Evolutionary conservation across 2,113 vertebrate species (phyloP).

Genomic region (Lethenteron camtschaticum): DNA sequence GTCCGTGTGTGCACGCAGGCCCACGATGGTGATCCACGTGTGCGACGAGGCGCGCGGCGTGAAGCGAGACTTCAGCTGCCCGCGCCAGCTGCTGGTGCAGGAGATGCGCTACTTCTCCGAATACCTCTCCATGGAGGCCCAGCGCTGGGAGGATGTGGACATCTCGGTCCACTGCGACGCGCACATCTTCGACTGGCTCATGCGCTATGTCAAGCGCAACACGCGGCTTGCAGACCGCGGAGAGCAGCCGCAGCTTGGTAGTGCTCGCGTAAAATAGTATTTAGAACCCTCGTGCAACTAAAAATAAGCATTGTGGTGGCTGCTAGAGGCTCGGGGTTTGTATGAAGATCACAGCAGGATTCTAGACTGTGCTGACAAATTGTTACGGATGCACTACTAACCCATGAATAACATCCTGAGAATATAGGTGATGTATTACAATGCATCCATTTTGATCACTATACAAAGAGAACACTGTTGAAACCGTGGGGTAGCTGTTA

Average conservation of each 20-base stretch:
- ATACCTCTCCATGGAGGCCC: constrained; percentile 64
- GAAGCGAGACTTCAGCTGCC: constrained; percentile 84
- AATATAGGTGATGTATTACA: no score
- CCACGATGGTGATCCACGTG: constrained; percentile 92
- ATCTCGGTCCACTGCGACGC: constrained; percentile 93
- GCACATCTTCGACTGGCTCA: constrained; percentile 96
- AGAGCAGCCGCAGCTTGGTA: constrained; percentile 66
- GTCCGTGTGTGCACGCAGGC: constrained; percentile 27
- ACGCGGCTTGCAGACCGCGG: constrained; percentile 17
- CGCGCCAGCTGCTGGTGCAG: constrained; percentile 63
- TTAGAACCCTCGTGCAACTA: no score
- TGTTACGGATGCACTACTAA: no score
- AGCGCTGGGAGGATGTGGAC: constrained; percentile 94
- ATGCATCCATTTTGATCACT: no score
- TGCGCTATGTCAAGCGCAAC: constrained; percentile 77
- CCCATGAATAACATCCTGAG: no score
- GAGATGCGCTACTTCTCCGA: constrained; percentile 98
- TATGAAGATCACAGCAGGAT: no score
- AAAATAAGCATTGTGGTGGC: no score
- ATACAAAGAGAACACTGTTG: no score
- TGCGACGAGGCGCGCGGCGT: constrained; percentile 91
- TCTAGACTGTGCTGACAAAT: no score
- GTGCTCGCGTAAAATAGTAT: no score
- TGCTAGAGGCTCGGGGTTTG: no score
- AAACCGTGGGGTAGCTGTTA: no score